phyloP scores from a whole-genome alignment of 2,113 vertebrate genomes.

The Embiotoca jacksoni region DNA sequence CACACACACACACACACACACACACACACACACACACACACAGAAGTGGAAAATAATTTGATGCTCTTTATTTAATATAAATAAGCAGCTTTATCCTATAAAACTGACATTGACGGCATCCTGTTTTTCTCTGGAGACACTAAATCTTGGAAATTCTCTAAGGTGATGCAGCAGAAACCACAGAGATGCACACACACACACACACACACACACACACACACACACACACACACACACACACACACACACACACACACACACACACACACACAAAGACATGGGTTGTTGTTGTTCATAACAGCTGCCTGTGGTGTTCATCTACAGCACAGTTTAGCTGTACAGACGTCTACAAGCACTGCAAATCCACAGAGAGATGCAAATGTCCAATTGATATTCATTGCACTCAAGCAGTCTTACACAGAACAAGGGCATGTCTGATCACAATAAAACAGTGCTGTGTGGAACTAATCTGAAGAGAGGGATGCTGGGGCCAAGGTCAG shows the following conservation, averaged over 20 bases:
- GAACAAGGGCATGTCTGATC: constrained; percentile 66
- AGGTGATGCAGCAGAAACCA: constrained; percentile 84
- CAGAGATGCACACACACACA: background rate
- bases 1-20: too few relatives aligned
- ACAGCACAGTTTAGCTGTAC: constrained; percentile 49
- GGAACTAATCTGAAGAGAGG: constrained; percentile 28
- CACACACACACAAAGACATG: constrained; percentile 15
- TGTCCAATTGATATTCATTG: constrained; percentile 75
- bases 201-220: background rate
- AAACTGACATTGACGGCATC: constrained; percentile 86
- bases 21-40: background rate
- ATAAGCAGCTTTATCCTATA: constrained; percentile 75
- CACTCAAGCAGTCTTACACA: constrained; percentile 56
- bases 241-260: constrained; percentile 23
- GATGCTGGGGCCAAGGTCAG: constrained; percentile 16
- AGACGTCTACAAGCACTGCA: constrained; percentile 43
- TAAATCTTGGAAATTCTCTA: constrained; percentile 88
- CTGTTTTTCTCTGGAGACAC: constrained; percentile 86
- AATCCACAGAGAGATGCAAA: constrained; percentile 75
- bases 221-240: constrained; percentile 1
- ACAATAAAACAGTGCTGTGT: constrained; percentile 44
- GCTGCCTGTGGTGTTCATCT: constrained; percentile 46
- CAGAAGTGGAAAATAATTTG: background rate
- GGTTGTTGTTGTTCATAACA: constrained; percentile 43
- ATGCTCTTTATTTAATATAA: background rate